Evolutionary conservation across 1,140 invertebrate species (phyloP).

Genomic region (Cherax destructor): DNA sequence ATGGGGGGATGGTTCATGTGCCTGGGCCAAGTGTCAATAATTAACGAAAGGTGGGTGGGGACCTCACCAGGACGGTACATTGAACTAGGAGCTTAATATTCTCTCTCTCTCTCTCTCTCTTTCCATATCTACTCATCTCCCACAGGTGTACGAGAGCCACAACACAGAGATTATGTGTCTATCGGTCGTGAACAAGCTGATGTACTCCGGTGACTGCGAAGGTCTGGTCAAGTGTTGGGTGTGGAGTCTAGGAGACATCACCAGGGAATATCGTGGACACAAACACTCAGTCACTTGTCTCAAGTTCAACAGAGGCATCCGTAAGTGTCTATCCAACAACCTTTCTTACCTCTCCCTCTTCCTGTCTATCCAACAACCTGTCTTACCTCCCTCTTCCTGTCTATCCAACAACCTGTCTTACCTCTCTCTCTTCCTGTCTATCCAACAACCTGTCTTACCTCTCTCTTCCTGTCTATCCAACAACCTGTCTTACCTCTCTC

Average conservation of each 20-base stretch:
- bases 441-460: not conserved
- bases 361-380: too few species aligned
- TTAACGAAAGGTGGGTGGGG: too few species aligned
- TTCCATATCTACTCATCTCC: too few species aligned
- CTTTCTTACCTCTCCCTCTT: too few species aligned
- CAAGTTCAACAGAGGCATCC: slow-evolving; percentile 76
- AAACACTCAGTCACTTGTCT: slow-evolving; percentile 77
- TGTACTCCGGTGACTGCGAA: slow-evolving; percentile 78
- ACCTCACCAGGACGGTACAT: not conserved
- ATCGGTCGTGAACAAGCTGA: slow-evolving; percentile 76
- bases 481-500: too few species aligned
- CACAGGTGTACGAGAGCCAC: slow-evolving; percentile 76
- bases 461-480: not conserved
- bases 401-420: too few species aligned
- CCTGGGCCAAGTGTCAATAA: too few species aligned
- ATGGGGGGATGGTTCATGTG: too few species aligned
- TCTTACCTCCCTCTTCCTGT: not conserved
- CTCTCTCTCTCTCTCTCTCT: slow-evolving; percentile 3
- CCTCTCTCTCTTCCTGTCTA: too few species aligned
- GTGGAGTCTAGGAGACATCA: slow-evolving; percentile 78
- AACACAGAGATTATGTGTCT: slow-evolving; percentile 77
- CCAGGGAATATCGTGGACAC: slow-evolving; percentile 77
- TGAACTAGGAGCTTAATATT: too few species aligned
- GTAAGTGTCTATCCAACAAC: slow-evolving; percentile 74
- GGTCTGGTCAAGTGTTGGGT: slow-evolving; percentile 78